phyloP scores from a whole-genome alignment of 2,113 vertebrate genomes.

The Hemiscyllium ocellatum region DNA sequence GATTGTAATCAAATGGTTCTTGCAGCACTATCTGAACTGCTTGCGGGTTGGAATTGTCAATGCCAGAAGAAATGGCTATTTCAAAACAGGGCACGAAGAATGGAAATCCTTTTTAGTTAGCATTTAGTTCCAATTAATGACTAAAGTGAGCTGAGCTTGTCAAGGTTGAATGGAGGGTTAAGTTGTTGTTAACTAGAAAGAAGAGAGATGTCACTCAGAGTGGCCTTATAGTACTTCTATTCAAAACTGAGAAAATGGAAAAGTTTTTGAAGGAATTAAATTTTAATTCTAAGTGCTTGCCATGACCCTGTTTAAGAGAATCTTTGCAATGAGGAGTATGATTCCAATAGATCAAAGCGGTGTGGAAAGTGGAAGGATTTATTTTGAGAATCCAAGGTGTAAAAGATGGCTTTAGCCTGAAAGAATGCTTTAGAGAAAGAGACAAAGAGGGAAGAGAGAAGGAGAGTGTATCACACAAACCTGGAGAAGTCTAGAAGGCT shows the following conservation, averaged over 20 bases:
- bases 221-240: not conserved
- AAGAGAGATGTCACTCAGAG: not conserved
- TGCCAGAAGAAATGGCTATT: not conserved
- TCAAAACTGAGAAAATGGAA: not conserved
- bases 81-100: not conserved
- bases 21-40: not conserved
- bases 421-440: not conserved
- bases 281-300: conserved; percentile 26
- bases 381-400: not conserved
- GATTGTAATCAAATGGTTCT: not conserved
- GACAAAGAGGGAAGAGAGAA: not conserved
- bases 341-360: not conserved
- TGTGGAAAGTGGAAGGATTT: not conserved
- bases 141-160: not conserved
- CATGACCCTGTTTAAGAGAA: not conserved
- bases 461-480: not conserved
- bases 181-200: not conserved
- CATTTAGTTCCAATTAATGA: not conserved
- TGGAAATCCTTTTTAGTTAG: not conserved
- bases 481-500: not conserved
- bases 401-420: not conserved
- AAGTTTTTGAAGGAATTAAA: not conserved
- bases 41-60: not conserved
- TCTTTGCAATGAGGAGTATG: not conserved
- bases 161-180: not conserved